A percentile compares a stretch with the other conserved stretches of the same genome.
Conservation (phyloP, 2,888 invertebrate genomes). For the Anoplius nigerrimus region DNA sequence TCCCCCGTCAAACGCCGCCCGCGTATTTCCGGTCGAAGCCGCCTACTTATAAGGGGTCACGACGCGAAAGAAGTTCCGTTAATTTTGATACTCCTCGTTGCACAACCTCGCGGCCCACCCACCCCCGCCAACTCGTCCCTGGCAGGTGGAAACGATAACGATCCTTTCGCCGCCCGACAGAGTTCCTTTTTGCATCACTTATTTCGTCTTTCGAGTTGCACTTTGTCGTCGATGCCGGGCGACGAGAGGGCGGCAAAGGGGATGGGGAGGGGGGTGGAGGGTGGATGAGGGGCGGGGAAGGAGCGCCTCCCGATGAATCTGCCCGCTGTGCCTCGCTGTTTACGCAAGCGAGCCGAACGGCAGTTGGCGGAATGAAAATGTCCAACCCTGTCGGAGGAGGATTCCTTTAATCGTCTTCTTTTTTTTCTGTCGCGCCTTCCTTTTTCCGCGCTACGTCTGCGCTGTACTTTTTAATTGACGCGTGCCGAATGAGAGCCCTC, state of each 20-base stretch:
- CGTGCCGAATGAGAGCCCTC: no score
- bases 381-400: no score
- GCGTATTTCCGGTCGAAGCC: constrained; percentile 27
- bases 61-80: constrained; percentile 51
- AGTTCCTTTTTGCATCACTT: neutral
- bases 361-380: no score
- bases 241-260: neutral
- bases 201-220: neutral
- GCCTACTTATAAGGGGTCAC: neutral
- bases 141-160: constrained; percentile 13
- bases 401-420: no score
- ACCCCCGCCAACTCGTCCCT: neutral
- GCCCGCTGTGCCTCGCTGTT: no score
- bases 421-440: no score
- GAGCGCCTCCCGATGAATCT: neutral
- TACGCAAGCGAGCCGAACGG: no score
- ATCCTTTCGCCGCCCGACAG: neutral
- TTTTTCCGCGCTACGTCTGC: no score
- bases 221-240: neutral
- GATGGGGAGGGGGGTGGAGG: neutral
- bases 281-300: neutral
- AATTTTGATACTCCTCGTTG: constrained; percentile 58
- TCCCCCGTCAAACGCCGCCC: neutral
- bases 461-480: no score
- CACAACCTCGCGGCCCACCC: neutral